A percentile compares a stretch with the other conserved stretches of the same genome.
Conservation (phyloP, 2,797 vertebrate species). For the Acanthis flammea region DNA sequence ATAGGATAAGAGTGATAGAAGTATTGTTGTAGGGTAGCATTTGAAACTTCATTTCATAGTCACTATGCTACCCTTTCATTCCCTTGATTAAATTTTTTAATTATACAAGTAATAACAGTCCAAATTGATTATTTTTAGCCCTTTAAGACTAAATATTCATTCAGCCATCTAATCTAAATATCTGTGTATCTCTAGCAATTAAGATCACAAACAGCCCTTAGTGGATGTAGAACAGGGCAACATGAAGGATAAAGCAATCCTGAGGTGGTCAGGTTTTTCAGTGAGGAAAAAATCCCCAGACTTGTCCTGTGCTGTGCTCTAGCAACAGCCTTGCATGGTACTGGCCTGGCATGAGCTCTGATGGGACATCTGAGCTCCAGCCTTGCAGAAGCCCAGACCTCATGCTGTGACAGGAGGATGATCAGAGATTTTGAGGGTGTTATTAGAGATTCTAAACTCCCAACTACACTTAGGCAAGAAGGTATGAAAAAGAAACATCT, state of each 20-base stretch:
- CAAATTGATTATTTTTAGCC: background rate
- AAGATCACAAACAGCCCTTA: background rate
- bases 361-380: background rate
- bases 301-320: background rate
- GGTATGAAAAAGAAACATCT: background rate
- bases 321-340: background rate
- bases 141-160: background rate
- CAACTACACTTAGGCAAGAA: background rate
- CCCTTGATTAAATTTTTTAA: background rate
- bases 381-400: background rate
- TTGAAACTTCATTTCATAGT: background rate
- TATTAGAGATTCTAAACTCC: background rate
- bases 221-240: fast-evolving
- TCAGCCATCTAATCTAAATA: background rate
- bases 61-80: background rate
- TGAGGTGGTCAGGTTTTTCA: background rate
- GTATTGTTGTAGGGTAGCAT: background rate
- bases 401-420: background rate
- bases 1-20: background rate
- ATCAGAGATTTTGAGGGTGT: background rate
- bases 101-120: background rate
- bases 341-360: background rate
- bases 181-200: background rate
- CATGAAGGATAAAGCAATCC: background rate
- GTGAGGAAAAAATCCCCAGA: fast-evolving